phyloP scores from a whole-genome alignment of 2,113 vertebrate species.

The Mus pahari region DNA sequence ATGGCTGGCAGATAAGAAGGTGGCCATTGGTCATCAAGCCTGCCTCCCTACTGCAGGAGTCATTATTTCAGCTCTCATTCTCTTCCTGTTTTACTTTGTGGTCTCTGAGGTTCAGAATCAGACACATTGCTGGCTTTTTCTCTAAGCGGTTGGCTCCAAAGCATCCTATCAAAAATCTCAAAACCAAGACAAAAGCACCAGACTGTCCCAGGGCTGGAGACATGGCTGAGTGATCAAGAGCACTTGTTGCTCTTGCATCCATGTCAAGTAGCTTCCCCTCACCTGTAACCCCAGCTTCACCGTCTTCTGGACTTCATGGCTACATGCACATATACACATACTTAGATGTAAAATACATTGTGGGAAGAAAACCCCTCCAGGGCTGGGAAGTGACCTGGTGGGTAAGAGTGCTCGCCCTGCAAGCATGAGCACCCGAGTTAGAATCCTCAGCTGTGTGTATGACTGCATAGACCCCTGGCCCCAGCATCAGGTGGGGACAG shows the following conservation, averaged over 20 bases:
- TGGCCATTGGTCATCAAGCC: not conserved
- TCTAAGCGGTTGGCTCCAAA: not conserved
- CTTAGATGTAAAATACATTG: not conserved
- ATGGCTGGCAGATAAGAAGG: not conserved
- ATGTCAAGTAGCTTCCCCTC: not conserved
- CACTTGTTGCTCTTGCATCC: not conserved
- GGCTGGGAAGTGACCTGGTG: not conserved
- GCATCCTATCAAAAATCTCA: not conserved
- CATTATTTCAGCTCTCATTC: not conserved
- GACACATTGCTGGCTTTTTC: not conserved
- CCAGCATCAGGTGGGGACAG: not conserved
- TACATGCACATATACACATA: not conserved
- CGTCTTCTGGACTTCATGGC: not conserved
- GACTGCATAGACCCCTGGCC: not conserved
- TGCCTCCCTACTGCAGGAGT: not conserved
- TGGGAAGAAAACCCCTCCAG: not conserved
- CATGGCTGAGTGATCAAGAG: not conserved
- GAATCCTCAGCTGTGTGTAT: not conserved
- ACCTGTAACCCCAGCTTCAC: not conserved
- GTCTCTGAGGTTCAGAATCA: not conserved
- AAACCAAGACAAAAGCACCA: not conserved
- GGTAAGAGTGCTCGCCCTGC: not conserved
- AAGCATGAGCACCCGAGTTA: not conserved
- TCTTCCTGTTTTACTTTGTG: not conserved
- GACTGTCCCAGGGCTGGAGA: not conserved